phyloP scores from a whole-genome alignment of 2,888 invertebrate species.

The Agonum fuliginosum region DNA sequence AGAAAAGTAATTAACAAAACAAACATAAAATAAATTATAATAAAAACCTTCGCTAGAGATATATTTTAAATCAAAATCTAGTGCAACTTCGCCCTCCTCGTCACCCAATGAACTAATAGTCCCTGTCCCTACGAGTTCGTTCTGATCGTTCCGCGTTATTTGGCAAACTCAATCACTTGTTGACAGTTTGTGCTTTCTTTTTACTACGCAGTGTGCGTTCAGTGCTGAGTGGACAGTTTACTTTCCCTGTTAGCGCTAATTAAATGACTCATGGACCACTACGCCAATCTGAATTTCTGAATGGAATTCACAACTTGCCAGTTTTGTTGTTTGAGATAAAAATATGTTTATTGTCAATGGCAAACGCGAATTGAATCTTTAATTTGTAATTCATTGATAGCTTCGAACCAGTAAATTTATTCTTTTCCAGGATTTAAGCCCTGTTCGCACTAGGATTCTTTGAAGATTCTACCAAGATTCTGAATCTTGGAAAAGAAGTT shows the following conservation, averaged over 20 bases:
- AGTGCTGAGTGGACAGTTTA: slow-evolving; percentile 1
- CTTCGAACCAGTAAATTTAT: no score
- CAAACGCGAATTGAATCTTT: no score
- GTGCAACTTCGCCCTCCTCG: neutral
- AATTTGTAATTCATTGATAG: no score
- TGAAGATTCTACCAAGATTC: no score
- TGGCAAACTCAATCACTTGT: slow-evolving; percentile 51
- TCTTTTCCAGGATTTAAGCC: no score
- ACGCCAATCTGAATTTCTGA: neutral
- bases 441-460: no score
- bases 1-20: neutral
- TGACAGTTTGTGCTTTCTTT: slow-evolving; percentile 32
- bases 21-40: neutral
- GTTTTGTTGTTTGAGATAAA: neutral
- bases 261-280: slow-evolving; percentile 13
- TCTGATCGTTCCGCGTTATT: slow-evolving; percentile 42
- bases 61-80: no score
- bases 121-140: no score
- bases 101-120: neutral
- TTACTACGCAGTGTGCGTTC: neutral
- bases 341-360: no score
- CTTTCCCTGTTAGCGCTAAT: slow-evolving; percentile 3
- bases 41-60: no score
- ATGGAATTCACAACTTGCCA: neutral
- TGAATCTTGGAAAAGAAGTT: no score